A percentile compares a stretch with the other conserved stretches of the same genome.
phyloP scores from a whole-genome alignment of 2,888 invertebrate genomes.

The Ischnura elegans region DNA sequence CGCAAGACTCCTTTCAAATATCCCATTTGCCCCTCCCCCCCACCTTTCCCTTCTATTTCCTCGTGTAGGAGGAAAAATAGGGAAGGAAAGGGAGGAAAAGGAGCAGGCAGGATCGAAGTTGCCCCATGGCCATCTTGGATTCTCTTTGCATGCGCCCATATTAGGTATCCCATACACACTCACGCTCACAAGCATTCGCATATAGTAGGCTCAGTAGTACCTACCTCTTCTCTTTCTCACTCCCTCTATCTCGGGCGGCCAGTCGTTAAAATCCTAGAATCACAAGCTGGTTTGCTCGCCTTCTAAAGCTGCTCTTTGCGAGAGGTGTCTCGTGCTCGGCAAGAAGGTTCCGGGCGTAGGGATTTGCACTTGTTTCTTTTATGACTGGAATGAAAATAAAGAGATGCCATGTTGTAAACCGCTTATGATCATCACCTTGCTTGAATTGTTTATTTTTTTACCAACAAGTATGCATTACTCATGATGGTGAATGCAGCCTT shows the following conservation, averaged over 20 bases:
- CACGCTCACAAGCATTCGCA: not conserved
- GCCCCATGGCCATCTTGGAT: slow-evolving; percentile 18
- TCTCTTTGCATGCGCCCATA: not conserved
- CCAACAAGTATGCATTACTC: too few relatives aligned
- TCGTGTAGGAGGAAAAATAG: too few relatives aligned
- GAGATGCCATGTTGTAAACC: too few relatives aligned
- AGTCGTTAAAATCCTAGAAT: not conserved
- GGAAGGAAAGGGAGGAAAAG: not conserved
- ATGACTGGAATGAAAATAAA: not conserved
- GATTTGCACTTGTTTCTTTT: not conserved
- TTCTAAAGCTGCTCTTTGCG: not conserved
- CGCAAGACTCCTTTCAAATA: not conserved
- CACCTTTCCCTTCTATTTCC: not conserved
- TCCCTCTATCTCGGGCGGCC: not conserved
- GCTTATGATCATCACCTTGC: too few relatives aligned
- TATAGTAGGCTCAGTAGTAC: not conserved
- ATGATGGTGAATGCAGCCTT: too few relatives aligned
- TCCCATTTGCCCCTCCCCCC: not conserved
- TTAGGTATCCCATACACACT: not conserved
- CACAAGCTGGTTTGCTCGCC: not conserved
- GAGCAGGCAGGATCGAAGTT: not conserved
- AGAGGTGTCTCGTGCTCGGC: not conserved
- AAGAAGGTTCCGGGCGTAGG: not conserved
- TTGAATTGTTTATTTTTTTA: too few relatives aligned
- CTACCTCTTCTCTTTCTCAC: not conserved